Conservation (phyloP, 1,140 invertebrate species). For the Panagrolaimus sp. region DNA sequence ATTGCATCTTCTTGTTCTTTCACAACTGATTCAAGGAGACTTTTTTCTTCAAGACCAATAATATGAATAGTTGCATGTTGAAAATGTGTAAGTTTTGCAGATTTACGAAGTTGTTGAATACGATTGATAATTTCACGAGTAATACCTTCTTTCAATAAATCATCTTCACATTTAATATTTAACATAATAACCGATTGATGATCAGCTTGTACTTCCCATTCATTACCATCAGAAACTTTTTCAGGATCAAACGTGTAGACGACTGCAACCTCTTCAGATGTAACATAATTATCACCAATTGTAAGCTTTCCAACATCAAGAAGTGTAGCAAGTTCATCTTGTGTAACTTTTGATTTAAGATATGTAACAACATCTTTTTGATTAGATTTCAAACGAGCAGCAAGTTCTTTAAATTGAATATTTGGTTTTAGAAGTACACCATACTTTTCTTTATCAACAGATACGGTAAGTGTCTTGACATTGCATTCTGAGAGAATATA, state of each 20-base stretch:
- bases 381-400: slow-evolving; percentile 76
- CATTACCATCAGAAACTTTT: slow-evolving; percentile 18
- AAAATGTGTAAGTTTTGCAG: no score
- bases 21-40: no score
- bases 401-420: slow-evolving; percentile 81
- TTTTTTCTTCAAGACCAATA: no score
- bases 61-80: no score
- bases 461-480: slow-evolving; percentile 77
- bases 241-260: slow-evolving; percentile 69
- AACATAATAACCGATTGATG: slow-evolving; percentile 55
- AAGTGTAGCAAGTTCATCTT: slow-evolving; percentile 74
- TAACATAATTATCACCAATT: slow-evolving; percentile 72
- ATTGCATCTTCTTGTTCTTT: no score
- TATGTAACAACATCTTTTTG: slow-evolving; percentile 78
- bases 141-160: slow-evolving; percentile 42
- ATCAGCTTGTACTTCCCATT: slow-evolving; percentile 58
- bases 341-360: slow-evolving; percentile 66
- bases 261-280: slow-evolving; percentile 74
- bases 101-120: slow-evolving; percentile 89
- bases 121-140: slow-evolving; percentile 85
- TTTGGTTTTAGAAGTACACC: slow-evolving; percentile 86
- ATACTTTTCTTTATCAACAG: slow-evolving; percentile 84
- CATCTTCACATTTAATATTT: slow-evolving; percentile 43
- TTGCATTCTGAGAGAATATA: slow-evolving; percentile 85
- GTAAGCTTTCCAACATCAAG: slow-evolving; percentile 69